Evolutionary conservation across 1,140 invertebrate species (phyloP), one percentile per base, ranked within the genome.

Genomic region (Drosophila pallidifrons): DNA sequence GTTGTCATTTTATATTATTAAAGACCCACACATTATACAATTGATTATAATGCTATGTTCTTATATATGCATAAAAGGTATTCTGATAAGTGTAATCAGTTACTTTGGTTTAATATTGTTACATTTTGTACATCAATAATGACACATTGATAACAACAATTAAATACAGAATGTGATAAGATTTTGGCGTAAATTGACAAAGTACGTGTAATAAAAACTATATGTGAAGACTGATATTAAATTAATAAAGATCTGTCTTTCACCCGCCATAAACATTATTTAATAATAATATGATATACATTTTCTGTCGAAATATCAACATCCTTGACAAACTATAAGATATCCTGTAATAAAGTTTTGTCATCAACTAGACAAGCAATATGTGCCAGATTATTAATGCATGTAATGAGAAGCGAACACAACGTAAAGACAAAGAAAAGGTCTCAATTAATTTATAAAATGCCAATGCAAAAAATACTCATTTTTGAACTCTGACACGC

Each of bases 381-480:
- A 7, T 32, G 32, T 32, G 32, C 7, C 5, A 32, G 5, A 5
- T 32, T 32, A 82, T 82, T 79, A 68, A 60, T 32, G 13, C 71
- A 69, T 59, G 20, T 49, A 76, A 49, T 13, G 8, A 57, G 57
- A 35, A 8, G 35, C 35, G 35, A 38, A 10, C 35, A 38, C 2
- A 10, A 7, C 8, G 38, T 59, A 28, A 72, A 35, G 54, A 15
- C 58, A 72, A 64, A 67, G 75, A 72, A 63, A 52, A 13, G 32
- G 47, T 51, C 51, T 63, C 30, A 35, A n/a, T 25, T 15, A 7
- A 41, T 8, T 16, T 13, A 60, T 41, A 69, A 45, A 25, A 81
- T 46, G 20, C 46, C 30, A 66, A 68, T 63, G 68, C 66, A 61
- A 35, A 85, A 78, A 79, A 82, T 71, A 86, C 75, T 75, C 82